Conservation (phyloP, 2,888 invertebrate species). For the Protodeltote pygarga region DNA sequence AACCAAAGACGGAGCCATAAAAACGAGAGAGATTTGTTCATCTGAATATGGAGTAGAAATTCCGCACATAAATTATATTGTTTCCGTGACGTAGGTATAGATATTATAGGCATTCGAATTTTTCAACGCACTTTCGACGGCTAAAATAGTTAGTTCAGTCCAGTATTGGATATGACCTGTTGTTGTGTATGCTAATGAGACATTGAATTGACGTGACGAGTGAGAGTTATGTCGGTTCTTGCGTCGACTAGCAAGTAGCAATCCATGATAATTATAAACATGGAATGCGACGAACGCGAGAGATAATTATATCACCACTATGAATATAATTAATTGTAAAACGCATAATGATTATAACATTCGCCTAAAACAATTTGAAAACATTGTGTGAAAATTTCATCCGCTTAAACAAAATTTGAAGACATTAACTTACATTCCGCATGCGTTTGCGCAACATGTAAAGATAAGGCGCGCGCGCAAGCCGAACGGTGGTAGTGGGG, state of each 20-base stretch:
- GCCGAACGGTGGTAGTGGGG: slow-evolving; percentile 49
- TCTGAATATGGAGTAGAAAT: too few species aligned
- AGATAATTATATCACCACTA: too few species aligned
- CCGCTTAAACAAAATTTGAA: slow-evolving; percentile 46
- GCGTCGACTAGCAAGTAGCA: too few species aligned
- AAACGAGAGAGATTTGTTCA: too few species aligned
- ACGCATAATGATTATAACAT: not conserved
- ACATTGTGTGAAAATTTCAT: slow-evolving; percentile 11
- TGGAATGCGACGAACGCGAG: too few species aligned
- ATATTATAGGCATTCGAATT: not conserved
- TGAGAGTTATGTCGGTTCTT: not conserved
- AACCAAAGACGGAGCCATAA: too few species aligned
- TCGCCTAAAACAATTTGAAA: not conserved
- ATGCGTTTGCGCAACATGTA: slow-evolving; percentile 80
- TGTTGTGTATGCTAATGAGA: slow-evolving; percentile 67
- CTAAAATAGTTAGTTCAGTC: slow-evolving; percentile 52
- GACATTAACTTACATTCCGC: slow-evolving; percentile 66
- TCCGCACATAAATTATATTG: too few species aligned
- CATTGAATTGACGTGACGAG: slow-evolving; percentile 53
- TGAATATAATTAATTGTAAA: too few species aligned
- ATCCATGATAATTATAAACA: too few species aligned
- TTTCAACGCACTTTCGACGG: slow-evolving; percentile 52
- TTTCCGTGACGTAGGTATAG: too few species aligned
- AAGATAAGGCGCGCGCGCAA: slow-evolving; percentile 71
- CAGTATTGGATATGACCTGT: slow-evolving; percentile 49